Base-by-base conservation (phyloP, 2,113 vertebrate genomes). In the Cebus imitator region DNA sequence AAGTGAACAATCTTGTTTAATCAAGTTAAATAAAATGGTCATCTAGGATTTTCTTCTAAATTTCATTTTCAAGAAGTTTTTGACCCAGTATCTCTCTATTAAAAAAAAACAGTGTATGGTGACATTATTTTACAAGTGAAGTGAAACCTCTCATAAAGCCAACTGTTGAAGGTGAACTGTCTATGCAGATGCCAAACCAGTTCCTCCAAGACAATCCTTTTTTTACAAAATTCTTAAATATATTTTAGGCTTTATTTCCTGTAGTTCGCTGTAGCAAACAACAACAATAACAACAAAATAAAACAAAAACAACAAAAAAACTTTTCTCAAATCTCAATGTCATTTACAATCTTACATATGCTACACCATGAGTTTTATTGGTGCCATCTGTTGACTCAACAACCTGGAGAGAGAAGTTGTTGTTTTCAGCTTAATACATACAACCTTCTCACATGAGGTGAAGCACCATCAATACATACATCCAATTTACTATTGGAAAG, bases 311-410 rank as follows among this genome's bases (percentile, higher is more conserved):
- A 52, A 52, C 52, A 6, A 52, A 52, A 52, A 11, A 52, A 8
- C 17, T 52, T 87, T 88, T 83, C 40, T 79, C 91, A 43, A 68
- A 76, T 68, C 76, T 96, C 73, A 92, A 5, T 11, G 32, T 79
- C 58, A 88, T 91, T 94, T 91, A 50, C 37, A 91, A 82, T 79
- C 73, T 43, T 80, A 83, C 52, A 80, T 83, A 83, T 95, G 17
- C 52, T 70, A 48, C 6, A 79, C 52, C n/a, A 6, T 70, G 95
- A 83, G 64, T 90, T 94, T 95, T 96, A 79, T 27, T 88, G 78
- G 20, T 96, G 37, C 94, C 91, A 81, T 96, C 50, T 95, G 50
- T 94, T 92, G 37, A 94, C 40, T 72, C 12, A 32, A 32, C 27
- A 64, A 64, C 61, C 5, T 6, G 73, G 50, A 82, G 64, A 84